Percentiles rank a stretch among this genome's conserved stretches.
These are phyloP conservation scores for Podarcis siculus DNA, from an alignment of 2,797 vertebrate genomes.

Conservation along the genomic window DNA sequence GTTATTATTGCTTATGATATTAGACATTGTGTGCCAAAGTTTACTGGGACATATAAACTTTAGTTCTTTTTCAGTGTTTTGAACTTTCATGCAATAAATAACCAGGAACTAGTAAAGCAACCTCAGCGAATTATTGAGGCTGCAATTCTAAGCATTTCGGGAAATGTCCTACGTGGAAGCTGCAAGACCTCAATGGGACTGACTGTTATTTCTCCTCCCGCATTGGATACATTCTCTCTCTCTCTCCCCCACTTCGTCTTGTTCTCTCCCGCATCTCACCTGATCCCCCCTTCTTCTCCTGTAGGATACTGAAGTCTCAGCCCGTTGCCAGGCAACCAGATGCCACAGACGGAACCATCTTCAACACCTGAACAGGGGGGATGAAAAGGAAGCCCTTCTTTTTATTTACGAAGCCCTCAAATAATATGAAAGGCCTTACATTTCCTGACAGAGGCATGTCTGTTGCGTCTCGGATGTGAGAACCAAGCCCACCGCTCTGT, in stretches of 20 bases:
- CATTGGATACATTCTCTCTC: too few species aligned
- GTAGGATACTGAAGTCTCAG: neutral
- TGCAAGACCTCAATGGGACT: neutral
- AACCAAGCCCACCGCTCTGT: accelerated
- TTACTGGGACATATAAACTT: too few species aligned
- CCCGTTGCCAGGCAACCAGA: slow-evolving; percentile 15
- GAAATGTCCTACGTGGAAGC: neutral
- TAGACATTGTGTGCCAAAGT: too few species aligned
- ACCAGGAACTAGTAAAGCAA: too few species aligned
- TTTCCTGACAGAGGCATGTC: too few species aligned
- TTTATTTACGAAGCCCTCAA: neutral
- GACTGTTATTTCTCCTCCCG: neutral
- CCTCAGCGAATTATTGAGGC: neutral
- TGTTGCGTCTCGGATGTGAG: neutral
- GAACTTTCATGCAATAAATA: too few species aligned
- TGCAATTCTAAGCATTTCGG: neutral
- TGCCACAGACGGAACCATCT: neutral
- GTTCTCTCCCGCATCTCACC: neutral
- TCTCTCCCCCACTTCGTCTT: accelerated
- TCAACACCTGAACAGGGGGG: accelerated
- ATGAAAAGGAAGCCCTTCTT: accelerated
- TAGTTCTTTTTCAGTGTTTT: too few species aligned
- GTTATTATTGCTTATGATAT: too few species aligned
- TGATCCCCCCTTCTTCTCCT: neutral
- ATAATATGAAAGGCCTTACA: neutral